Conservation (phyloP, 2,888 invertebrate genomes). For the Hypselothyrea guttata region DNA sequence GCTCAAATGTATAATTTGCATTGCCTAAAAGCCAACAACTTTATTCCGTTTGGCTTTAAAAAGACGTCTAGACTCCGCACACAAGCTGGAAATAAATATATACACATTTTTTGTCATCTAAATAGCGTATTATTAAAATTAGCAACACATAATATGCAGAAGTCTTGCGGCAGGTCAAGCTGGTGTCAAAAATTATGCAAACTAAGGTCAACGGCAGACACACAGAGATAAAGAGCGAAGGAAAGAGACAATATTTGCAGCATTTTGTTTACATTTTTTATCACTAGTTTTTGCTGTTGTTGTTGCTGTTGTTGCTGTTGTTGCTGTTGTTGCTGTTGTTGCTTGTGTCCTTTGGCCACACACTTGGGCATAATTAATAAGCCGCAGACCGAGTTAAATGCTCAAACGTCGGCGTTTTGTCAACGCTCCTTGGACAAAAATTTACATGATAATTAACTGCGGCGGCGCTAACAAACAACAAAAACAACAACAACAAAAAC, state of each 20-base stretch:
- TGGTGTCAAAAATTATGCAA: slow-evolving; percentile 69
- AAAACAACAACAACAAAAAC: slow-evolving; percentile 3
- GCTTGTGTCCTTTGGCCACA: slow-evolving; percentile 67
- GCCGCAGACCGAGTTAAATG: slow-evolving; percentile 56
- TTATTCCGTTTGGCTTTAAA: not conserved
- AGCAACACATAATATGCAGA: not conserved
- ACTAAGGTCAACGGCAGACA: slow-evolving; percentile 64
- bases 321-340: slow-evolving; percentile 20
- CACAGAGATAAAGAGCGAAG: slow-evolving; percentile 43
- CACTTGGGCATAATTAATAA: slow-evolving; percentile 77
- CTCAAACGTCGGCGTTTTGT: slow-evolving; percentile 30
- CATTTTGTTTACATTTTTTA: slow-evolving; percentile 51
- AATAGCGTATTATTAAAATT: not conserved
- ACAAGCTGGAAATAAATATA: not conserved
- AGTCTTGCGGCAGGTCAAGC: slow-evolving; percentile 66
- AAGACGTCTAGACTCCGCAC: slow-evolving; percentile 4
- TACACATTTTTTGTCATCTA: not conserved
- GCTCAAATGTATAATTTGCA: not conserved
- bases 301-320: slow-evolving; percentile 17
- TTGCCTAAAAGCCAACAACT: too few species aligned
- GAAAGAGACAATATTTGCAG: slow-evolving; percentile 64
- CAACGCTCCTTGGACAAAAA: slow-evolving; percentile 60
- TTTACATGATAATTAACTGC: slow-evolving; percentile 73
- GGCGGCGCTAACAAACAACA: slow-evolving; percentile 45
- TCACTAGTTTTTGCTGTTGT: slow-evolving; percentile 19